Evolutionary conservation across 2,888 invertebrate genomes (phyloP).

Genomic region (Thecocarcelia acutangulata): DNA sequence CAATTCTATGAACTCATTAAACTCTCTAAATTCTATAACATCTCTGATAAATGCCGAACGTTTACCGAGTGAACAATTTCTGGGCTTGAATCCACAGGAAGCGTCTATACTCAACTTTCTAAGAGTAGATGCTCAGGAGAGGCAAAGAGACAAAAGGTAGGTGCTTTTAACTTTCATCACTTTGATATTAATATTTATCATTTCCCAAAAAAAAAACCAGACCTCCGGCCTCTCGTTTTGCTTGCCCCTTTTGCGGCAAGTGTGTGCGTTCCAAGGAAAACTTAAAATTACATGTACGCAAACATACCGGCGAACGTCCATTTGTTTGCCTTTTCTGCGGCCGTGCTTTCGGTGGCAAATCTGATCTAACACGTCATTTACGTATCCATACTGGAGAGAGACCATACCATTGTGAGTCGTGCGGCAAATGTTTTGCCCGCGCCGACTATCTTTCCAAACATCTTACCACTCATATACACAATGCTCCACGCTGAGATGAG

Average conservation of each 20-base stretch:
- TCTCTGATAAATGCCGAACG: conserved; percentile 83
- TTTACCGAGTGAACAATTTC: conserved; percentile 83
- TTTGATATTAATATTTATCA: not conserved
- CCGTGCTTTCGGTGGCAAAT: conserved; percentile 93
- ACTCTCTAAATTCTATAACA: conserved; percentile 77
- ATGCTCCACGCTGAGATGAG: conserved; percentile 84
- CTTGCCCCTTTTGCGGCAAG: conserved; percentile 94
- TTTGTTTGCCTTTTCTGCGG: conserved; percentile 95
- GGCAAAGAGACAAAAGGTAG: conserved; percentile 85
- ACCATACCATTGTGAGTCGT: conserved; percentile 95
- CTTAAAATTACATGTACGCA: conserved; percentile 92
- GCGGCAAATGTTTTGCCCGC: conserved; percentile 94
- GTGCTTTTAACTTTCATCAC: conserved; percentile 27
- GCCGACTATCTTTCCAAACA: conserved; percentile 95
- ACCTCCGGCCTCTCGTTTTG: conserved; percentile 85
- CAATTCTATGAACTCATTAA: conserved; percentile 76
- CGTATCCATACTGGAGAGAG: conserved; percentile 94
- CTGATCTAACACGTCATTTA: conserved; percentile 92
- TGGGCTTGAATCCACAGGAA: conserved; percentile 82
- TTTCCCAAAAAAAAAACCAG: conserved; percentile 67
- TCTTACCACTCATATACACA: conserved; percentile 93
- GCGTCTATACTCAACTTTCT: conserved; percentile 86
- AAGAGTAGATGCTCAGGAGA: conserved; percentile 84
- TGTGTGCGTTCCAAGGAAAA: conserved; percentile 94
- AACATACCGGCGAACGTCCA: conserved; percentile 93